Conservation (phyloP, 2,888 invertebrate species). For the Pasiphila rectangulata region DNA sequence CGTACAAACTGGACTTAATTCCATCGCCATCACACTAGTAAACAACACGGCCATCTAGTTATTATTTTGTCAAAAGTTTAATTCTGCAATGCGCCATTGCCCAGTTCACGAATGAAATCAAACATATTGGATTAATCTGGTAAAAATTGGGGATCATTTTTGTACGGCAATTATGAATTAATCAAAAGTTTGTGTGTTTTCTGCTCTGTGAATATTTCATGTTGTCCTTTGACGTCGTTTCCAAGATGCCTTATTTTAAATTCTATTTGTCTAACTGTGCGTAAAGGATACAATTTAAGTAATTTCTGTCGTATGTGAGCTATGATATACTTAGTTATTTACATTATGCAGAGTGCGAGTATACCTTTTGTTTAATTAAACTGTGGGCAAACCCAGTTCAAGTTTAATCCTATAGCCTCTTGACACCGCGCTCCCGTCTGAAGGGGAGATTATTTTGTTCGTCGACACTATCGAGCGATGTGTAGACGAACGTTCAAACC, state of each 20-base stretch:
- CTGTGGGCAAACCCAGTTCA: conserved; percentile 77
- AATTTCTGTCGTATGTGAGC: conserved; percentile 66
- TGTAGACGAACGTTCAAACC: conserved; percentile 63
- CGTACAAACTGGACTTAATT: conserved; percentile 49
- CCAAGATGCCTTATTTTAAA: conserved; percentile 61
- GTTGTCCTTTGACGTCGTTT: conserved; percentile 50
- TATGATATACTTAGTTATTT: conserved; percentile 52
- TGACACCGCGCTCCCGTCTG: conserved; percentile 73
- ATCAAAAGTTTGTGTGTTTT: conserved; percentile 33
- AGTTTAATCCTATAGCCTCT: conserved; percentile 81
- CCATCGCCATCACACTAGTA: conserved; percentile 39
- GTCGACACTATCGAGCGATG: conserved; percentile 77
- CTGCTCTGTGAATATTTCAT: conserved; percentile 43
- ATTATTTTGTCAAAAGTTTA: conserved; percentile 54
- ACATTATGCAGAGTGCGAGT: conserved; percentile 57
- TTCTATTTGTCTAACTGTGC: conserved; percentile 66
- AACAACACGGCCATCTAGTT: conserved; percentile 38
- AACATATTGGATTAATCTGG: conserved; percentile 45
- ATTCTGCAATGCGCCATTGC: conserved; percentile 61
- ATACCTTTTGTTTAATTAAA: conserved; percentile 80
- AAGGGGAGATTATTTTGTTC: conserved; percentile 78
- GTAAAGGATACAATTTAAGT: conserved; percentile 70
- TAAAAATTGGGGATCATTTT: conserved; percentile 39
- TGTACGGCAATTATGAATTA: conserved; percentile 31
- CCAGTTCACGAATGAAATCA: conserved; percentile 47